Base-by-base conservation (phyloP, 1,140 invertebrate genomes). In the Caerostris extrusa region DNA sequence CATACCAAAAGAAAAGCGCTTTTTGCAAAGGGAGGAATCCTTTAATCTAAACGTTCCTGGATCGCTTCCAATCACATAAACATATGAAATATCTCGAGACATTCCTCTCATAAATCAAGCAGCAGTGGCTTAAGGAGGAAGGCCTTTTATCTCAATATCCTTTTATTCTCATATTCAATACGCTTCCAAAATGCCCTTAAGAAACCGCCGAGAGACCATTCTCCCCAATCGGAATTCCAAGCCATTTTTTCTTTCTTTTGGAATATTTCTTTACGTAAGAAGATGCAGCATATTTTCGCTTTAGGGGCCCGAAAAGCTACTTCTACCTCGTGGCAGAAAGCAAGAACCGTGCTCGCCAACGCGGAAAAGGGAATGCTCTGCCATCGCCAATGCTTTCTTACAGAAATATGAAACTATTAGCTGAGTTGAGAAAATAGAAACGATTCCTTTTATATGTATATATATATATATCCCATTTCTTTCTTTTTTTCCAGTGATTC, bases 391-490 rank as follows among this genome's bases (percentile, higher is more conserved):
- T 77, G 71, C 50, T 53, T 50, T 77, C 50, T 34, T 34, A 17
- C 34, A 34, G 71, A 77, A 77, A 77, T 77, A 77, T 77, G 34
- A 50, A 77, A 53, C 71, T 77, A 77, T 77, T 77, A 77, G 71
- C 19, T 50, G 12, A 5, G 61, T 5, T 64, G 2, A 12, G 61
- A 10, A 64, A 64, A 64, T 17, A 14, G 7, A 64, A 61, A 64
- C 4, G 8, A 64, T 64, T 64, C 12, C 17, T 14, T 64, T 10
- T 64, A 64, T 64, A 34, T 34, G 34, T 34, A 34, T 34, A 34
- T 34, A 34, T 34, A 34, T 34, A 34, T 34, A 34, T 34, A 34
- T 34, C 34, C 34, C 34, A 34, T 34, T 34, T 34, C 34, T 34
- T 34, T 34, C 34, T 34, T 34, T 34, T 34, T 34, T 34, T 34